A percentile compares a stretch with the other conserved stretches of the same genome.
Conservation (phyloP, 2,888 invertebrate species). For the Apocheima hispidaria region DNA sequence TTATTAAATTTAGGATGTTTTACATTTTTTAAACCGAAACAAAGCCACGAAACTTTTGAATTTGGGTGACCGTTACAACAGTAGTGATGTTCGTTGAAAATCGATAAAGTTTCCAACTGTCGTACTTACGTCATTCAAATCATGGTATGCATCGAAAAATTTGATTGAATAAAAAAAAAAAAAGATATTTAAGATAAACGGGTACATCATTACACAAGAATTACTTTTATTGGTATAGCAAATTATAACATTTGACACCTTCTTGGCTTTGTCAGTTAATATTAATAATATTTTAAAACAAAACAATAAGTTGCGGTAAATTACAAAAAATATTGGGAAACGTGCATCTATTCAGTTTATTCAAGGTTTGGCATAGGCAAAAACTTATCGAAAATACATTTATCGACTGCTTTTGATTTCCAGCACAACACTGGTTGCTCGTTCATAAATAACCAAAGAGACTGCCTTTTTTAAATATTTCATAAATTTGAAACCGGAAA, state of each 20-base stretch:
- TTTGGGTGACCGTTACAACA: conserved; percentile 65
- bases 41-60: conserved; percentile 76
- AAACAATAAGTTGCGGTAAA: too few relatives aligned
- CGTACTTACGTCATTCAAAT: background rate
- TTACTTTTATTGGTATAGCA: too few relatives aligned
- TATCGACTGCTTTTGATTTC: background rate
- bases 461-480: background rate
- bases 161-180: background rate
- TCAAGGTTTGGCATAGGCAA: background rate
- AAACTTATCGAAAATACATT: background rate
- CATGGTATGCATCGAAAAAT: background rate
- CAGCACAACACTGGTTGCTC: background rate
- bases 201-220: too few relatives aligned
- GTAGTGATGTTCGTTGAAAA: conserved; percentile 60
- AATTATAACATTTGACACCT: too few relatives aligned
- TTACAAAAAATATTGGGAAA: too few relatives aligned
- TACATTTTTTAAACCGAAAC: conserved; percentile 78
- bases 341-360: too few relatives aligned
- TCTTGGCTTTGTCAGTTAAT: too few relatives aligned
- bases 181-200: too few relatives aligned
- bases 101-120: conserved; percentile 37
- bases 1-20: conserved; percentile 48
- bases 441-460: background rate
- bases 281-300: too few relatives aligned
- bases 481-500: too few relatives aligned